phyloP scores from a whole-genome alignment of 2,113 vertebrate species.

The Mormoops blainvillei region DNA sequence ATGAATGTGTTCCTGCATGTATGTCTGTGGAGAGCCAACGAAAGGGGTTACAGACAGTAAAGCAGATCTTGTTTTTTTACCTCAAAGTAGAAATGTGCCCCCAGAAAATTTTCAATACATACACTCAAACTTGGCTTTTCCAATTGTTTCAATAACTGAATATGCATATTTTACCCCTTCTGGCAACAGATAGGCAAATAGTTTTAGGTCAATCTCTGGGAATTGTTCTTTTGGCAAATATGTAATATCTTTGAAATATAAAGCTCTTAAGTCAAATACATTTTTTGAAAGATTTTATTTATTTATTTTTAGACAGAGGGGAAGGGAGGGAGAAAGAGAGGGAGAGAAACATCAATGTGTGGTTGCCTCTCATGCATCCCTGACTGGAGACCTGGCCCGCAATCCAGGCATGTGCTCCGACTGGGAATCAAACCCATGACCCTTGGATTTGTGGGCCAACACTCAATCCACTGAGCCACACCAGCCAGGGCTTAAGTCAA shows the following conservation, averaged over 20 bases:
- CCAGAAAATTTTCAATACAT: neutral
- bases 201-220: neutral
- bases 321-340: no score
- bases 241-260: neutral
- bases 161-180: neutral
- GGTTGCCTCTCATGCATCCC: no score
- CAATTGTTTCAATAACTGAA: neutral
- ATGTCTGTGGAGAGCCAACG: neutral
- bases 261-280: neutral
- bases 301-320: no score
- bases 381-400: no score
- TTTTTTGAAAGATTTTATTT: no score
- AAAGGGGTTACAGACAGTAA: neutral
- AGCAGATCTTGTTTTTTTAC: neutral
- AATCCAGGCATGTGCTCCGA: no score
- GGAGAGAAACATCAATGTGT: no score
- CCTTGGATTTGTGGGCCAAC: no score
- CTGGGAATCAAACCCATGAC: no score
- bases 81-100: neutral
- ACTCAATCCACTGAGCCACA: no score
- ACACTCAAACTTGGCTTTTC: neutral
- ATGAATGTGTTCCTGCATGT: neutral
- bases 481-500: no score
- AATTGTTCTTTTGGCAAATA: neutral
- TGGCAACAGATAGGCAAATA: neutral